Percentiles rank a stretch among this genome's conserved stretches.
Evolutionary conservation across 2,113 vertebrate species (phyloP).

Genomic region (Oreochromis spilurus): DNA sequence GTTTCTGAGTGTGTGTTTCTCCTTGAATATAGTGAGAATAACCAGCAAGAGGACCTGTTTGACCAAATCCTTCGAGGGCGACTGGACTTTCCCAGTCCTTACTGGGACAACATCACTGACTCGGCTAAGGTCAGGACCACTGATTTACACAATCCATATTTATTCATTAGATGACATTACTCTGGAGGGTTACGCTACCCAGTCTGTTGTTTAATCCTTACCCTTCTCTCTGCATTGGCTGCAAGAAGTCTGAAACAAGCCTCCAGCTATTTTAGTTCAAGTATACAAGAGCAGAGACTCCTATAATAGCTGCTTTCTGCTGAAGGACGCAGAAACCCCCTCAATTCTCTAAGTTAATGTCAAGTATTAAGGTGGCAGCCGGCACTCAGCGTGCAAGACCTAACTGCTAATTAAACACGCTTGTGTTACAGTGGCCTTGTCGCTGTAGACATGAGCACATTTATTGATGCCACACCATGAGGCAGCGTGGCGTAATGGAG

Average conservation of each 20-base stretch:
- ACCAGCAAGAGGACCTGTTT: constrained; percentile 94
- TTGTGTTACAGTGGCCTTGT: not conserved
- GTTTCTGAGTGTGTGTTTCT: not conserved
- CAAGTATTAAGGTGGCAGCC: constrained; percentile 24
- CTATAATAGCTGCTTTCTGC: constrained; percentile 7
- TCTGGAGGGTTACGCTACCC: not conserved
- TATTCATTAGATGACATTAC: not conserved
- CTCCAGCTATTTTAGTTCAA: not conserved
- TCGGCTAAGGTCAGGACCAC: constrained; percentile 83
- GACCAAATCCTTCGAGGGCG: constrained; percentile 92
- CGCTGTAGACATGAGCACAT: not conserved
- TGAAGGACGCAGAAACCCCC: not conserved
- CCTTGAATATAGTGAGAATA: constrained; percentile 81
- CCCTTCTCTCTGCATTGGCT: not conserved
- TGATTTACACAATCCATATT: not conserved
- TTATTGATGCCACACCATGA: not conserved
- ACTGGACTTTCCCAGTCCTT: constrained; percentile 92
- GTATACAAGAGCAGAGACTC: not conserved
- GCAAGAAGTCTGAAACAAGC: not conserved
- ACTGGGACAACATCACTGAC: constrained; percentile 95
- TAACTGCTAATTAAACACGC: constrained; percentile 41
- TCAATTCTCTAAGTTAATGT: constrained; percentile 34
- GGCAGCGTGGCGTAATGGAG: not conserved
- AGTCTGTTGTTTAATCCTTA: not conserved
- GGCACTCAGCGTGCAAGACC: not conserved